Percentiles rank a stretch among this genome's conserved stretches.
Evolutionary conservation across 2,113 vertebrate species (phyloP).

Genomic region (Xiphorhynchus elegans): DNA sequence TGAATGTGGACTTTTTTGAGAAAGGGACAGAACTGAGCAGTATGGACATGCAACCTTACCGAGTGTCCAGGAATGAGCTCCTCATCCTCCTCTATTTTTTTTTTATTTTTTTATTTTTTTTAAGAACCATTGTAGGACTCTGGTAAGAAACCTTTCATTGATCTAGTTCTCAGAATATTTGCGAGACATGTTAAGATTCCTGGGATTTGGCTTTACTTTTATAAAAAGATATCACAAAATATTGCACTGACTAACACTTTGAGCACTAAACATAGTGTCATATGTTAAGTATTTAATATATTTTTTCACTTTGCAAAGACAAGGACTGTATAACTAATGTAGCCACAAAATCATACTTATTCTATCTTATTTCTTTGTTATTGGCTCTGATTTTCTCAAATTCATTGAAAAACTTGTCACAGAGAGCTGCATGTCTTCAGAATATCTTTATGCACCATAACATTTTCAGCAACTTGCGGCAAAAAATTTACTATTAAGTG

Average conservation of each 20-base stretch:
- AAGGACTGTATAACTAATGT: neutral
- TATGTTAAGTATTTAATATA: neutral
- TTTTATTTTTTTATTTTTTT: neutral
- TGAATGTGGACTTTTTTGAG: neutral
- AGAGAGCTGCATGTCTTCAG: neutral
- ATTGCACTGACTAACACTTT: neutral
- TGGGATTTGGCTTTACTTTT: neutral
- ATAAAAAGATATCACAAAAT: neutral
- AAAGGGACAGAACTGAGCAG: neutral
- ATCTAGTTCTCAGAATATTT: neutral
- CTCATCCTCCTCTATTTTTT: accelerated
- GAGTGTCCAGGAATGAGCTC: neutral
- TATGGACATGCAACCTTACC: neutral
- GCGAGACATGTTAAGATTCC: neutral
- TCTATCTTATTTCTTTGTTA: neutral
- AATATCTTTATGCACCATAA: neutral
- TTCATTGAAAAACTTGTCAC: neutral
- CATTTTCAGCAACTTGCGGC: neutral
- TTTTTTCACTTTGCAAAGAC: neutral
- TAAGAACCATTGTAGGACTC: neutral
- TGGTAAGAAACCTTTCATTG: neutral
- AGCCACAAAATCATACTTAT: neutral
- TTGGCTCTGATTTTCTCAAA: neutral
- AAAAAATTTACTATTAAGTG: neutral
- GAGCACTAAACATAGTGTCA: neutral